These are phyloP conservation scores for Balaeniceps rex DNA, from an alignment of 2,113 vertebrate genomes.

Conservation along the genomic window DNA sequence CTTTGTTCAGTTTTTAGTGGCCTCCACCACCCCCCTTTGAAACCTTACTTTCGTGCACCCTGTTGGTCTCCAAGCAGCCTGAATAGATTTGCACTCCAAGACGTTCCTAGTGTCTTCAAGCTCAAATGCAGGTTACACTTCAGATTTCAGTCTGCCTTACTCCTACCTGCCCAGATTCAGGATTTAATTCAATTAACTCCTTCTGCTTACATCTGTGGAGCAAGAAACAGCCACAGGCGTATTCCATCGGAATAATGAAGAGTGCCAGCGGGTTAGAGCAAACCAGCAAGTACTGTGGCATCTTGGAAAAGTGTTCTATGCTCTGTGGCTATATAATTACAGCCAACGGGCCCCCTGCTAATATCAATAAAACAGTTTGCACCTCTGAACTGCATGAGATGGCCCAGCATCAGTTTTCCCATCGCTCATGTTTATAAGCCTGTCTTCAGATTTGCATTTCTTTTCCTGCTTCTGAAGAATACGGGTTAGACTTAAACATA, in stretches of 20 bases:
- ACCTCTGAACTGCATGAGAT: neutral
- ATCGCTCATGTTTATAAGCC: neutral
- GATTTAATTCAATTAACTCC: neutral
- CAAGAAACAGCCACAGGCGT: neutral
- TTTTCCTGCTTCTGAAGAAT: neutral
- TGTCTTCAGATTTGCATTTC: neutral
- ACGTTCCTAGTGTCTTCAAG: neutral
- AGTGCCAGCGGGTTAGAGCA: neutral
- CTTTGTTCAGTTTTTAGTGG: neutral
- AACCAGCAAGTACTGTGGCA: neutral
- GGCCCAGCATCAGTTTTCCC: neutral
- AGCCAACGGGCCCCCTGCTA: neutral
- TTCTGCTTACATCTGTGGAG: neutral
- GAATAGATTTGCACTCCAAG: neutral
- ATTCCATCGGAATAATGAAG: neutral
- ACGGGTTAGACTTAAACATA: accelerated
- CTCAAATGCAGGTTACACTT: neutral
- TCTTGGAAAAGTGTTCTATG: neutral
- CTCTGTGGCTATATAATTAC: neutral
- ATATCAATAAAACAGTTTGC: neutral
- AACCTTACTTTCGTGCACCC: accelerated
- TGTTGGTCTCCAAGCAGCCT: accelerated
- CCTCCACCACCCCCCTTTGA: neutral
- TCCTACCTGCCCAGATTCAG: neutral
- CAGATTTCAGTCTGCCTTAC: neutral